Evolutionary conservation across 2,113 vertebrate genomes (phyloP).

Genomic region (Thalassoma bifasciatum): DNA sequence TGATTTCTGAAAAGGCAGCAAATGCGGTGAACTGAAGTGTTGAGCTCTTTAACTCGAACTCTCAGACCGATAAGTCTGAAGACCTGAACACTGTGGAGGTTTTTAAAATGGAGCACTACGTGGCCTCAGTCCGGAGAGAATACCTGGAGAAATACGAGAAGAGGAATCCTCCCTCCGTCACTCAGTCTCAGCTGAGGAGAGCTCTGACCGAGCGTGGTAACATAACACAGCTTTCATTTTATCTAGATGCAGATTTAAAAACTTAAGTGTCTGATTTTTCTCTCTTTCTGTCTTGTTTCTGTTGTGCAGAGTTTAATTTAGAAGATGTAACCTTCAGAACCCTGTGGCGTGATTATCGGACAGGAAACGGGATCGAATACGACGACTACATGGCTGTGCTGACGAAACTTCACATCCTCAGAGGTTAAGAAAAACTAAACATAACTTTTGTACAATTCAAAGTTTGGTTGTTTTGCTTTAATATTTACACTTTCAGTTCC

Average conservation of each 20-base stretch:
- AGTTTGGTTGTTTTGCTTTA: too few species aligned
- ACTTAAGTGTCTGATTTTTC: too few species aligned
- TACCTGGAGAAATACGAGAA: conserved; percentile 64
- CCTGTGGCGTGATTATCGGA: conserved; percentile 62
- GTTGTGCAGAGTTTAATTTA: conserved; percentile 37
- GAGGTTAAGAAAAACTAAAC: conserved; percentile 51
- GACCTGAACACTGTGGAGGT: conserved; percentile 66
- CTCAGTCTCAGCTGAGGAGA: conserved; percentile 54
- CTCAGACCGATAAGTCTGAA: conserved; percentile 60
- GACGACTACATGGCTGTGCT: conserved; percentile 64
- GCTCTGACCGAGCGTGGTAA: conserved; percentile 53
- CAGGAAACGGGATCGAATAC: conserved; percentile 53
- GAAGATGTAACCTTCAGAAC: conserved; percentile 58
- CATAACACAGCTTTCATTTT: background rate
- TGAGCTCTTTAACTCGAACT: conserved; percentile 44
- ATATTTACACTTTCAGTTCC: too few species aligned
- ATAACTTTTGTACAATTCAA: too few species aligned
- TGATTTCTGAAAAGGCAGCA: too few species aligned
- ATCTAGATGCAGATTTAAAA: background rate
- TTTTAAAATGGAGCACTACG: conserved; percentile 67
- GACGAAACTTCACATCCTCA: conserved; percentile 70
- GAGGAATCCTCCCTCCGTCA: conserved; percentile 40
- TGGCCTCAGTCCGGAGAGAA: conserved; percentile 54
- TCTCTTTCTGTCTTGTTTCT: background rate
- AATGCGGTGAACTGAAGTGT: too few species aligned